phyloP scores from a whole-genome alignment of 2,797 vertebrate genomes.

The Hyperoplus lanceolatus region DNA sequence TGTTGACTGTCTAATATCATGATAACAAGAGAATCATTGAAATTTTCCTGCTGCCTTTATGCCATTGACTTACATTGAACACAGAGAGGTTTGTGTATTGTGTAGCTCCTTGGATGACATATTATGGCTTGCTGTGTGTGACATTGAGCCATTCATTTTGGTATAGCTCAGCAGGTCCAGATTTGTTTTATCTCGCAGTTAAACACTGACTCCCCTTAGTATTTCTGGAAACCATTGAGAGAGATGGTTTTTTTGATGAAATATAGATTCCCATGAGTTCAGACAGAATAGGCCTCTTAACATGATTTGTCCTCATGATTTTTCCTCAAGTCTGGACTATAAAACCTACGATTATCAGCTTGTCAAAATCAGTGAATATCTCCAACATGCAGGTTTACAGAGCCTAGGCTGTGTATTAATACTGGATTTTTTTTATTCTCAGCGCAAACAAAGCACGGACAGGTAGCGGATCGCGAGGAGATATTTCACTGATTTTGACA shows the following conservation, averaged over 20 bases:
- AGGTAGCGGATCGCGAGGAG: too few species aligned
- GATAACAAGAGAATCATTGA: not conserved
- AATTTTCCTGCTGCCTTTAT: not conserved
- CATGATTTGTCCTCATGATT: not conserved
- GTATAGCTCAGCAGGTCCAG: constrained; percentile 28
- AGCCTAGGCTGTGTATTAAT: too few species aligned
- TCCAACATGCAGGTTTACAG: too few species aligned
- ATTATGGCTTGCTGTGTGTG: constrained; percentile 18
- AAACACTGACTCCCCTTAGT: constrained; percentile 40
- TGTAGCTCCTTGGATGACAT: constrained; percentile 19
- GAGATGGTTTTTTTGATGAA: constrained; percentile 32
- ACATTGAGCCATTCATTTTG: constrained; percentile 36
- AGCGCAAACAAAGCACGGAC: too few species aligned
- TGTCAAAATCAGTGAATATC: not conserved
- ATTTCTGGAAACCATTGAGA: constrained; percentile 60
- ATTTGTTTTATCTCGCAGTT: constrained; percentile 46
- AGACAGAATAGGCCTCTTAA: not conserved
- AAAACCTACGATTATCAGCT: not conserved
- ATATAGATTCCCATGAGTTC: too few species aligned
- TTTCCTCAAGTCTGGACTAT: not conserved
- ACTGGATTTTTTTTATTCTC: too few species aligned
- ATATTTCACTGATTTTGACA: too few species aligned
- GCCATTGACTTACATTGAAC: constrained; percentile 3
- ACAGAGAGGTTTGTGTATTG: not conserved
- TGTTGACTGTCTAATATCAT: not conserved